Base-by-base conservation (phyloP, 2,797 vertebrate genomes). In the Cuculus canorus region DNA sequence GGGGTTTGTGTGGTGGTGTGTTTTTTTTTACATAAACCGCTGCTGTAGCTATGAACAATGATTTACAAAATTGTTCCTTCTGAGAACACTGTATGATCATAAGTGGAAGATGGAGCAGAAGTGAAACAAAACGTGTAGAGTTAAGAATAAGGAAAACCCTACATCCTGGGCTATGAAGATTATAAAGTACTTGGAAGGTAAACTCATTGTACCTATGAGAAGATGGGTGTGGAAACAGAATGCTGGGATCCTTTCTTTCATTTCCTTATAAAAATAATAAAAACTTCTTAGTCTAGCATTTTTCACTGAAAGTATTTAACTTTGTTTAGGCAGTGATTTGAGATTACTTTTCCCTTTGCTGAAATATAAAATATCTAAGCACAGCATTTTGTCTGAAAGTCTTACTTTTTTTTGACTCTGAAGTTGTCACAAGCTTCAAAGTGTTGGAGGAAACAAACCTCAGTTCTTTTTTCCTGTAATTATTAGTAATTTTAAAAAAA, bases 381-480 rank as follows among this genome's bases (percentile, higher is more conserved):
- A 17, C 1, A 4, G 9, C 7, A 14, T 25, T 48, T 81, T 92
- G 72, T 64, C 13, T 16, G 73, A 13, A 78, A 48, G 13, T 41
- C 13, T 5, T 63, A 1, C 39, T 9, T 60, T 28, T 48, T 39
- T 83, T 56, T 32, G 2, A 27, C 13, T 85, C 3, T 41, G 7
- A 56, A 39, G n/a, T 41, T 60, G 5, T 23, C 13, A 17, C 2
- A 32, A 0, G 70, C 30, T 70, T 76, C 48, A 32, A 66, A 91
- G 13, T 56, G 7, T 2, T n/a, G 22, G 21, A 19, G 13, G 22
- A 2, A 1, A 23, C 45, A 32, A 32, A 0, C 8, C 9, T n/a
- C 8, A 56, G 0, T 28, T 57, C 17, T 60, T 64, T 16, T 10
- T 88, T 86, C 13, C 7, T 32, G 1, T n/a, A 69, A 47, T 12